Conservation (phyloP, 2,888 invertebrate species). For the Cephus runcator region DNA sequence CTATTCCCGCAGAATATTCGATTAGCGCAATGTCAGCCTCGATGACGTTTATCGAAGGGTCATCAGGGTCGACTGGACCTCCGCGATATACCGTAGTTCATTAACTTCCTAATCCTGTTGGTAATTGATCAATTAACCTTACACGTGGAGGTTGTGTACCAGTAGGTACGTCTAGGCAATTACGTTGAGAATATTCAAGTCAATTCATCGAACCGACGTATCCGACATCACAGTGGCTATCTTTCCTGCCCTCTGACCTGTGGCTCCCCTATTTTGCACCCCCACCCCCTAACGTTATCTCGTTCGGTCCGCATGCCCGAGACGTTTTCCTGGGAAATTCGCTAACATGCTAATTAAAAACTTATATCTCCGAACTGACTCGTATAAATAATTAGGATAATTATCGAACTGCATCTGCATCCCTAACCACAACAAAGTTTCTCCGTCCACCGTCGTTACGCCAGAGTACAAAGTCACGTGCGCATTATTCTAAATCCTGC, state of each 20-base stretch:
- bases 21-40: neutral
- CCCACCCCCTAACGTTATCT: no score
- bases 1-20: neutral
- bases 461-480: neutral
- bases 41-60: neutral
- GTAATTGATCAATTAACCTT: slow-evolving; percentile 26
- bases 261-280: neutral
- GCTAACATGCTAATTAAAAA: neutral
- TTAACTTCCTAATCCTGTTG: slow-evolving; percentile 26
- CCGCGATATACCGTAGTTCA: slow-evolving; percentile 19
- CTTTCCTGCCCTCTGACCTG: neutral
- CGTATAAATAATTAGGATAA: neutral
- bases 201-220: neutral
- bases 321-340: no score
- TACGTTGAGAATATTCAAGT: neutral
- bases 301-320: no score
- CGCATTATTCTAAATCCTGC: neutral
- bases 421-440: neutral
- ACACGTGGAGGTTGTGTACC: neutral
- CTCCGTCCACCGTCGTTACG: neutral
- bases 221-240: neutral
- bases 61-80: neutral
- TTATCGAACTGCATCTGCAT: neutral
- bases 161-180: neutral
- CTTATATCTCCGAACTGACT: neutral